Evolutionary conservation across 92 coral and sea anemone genomes (phyloP).

Genomic region (Epizoanthus rinbou): DNA sequence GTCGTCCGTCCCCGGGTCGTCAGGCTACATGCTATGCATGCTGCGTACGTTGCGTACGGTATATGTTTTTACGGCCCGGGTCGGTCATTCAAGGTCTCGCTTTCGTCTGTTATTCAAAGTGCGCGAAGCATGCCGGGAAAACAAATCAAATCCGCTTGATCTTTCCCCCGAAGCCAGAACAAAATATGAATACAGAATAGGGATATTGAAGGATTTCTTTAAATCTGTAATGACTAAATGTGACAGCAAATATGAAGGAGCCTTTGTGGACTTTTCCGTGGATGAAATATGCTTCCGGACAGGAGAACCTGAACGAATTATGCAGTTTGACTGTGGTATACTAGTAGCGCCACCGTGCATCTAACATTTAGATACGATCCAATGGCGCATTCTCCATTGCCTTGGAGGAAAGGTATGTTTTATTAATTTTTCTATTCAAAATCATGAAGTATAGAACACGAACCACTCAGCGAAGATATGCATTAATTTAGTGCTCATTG

Average conservation of each 20-base stretch:
- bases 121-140: constrained; percentile 1
- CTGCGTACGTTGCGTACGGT: too few relatives aligned
- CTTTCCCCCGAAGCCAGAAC: too few relatives aligned
- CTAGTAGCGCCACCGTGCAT: not conserved
- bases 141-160: not conserved
- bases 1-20: too few relatives aligned
- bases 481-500: not conserved
- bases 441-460: not conserved
- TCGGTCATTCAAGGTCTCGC: too few relatives aligned
- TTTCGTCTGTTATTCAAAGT: too few relatives aligned
- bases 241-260: not conserved
- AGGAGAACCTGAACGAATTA: not conserved
- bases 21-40: too few relatives aligned
- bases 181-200: too few relatives aligned
- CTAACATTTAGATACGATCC: not conserved
- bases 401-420: constrained; percentile 14
- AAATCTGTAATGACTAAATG: not conserved
- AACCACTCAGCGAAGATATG: not conserved
- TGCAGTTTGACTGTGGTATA: not conserved
- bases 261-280: not conserved
- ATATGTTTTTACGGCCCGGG: too few relatives aligned
- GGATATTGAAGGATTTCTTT: not conserved
- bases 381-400: constrained; percentile 1
- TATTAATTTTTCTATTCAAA: not conserved
- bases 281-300: not conserved